Evolutionary conservation across 2,113 vertebrate genomes (phyloP).

Genomic region (Oophaga pumilio): DNA sequence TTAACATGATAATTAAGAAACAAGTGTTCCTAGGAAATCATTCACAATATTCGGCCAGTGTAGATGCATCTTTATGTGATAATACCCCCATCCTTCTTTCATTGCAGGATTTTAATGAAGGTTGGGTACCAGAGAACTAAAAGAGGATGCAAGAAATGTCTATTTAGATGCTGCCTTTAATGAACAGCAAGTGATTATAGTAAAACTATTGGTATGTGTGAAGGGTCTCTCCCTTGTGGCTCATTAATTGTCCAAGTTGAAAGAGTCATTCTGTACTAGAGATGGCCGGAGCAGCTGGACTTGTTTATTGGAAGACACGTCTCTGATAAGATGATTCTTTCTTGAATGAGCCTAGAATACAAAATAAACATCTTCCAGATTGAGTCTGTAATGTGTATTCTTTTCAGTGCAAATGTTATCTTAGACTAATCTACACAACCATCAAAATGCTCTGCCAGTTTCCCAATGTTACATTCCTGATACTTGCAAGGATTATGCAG

Average conservation of each 20-base stretch:
- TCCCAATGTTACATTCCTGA: not conserved
- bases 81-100: not conserved
- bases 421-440: slow-evolving; percentile 20
- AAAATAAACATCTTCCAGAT: slow-evolving; percentile 67
- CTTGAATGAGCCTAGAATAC: slow-evolving; percentile 64
- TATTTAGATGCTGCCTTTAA: slow-evolving; percentile 47
- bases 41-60: too few species aligned
- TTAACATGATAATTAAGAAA: too few species aligned
- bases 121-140: slow-evolving; percentile 1
- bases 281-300: slow-evolving; percentile 57
- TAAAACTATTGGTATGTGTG: slow-evolving; percentile 55
- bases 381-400: slow-evolving; percentile 64
- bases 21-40: too few species aligned
- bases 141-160: slow-evolving; percentile 40
- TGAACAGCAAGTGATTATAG: slow-evolving; percentile 51
- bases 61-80: not conserved
- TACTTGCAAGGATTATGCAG: not conserved
- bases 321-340: slow-evolving; percentile 67
- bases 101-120: slow-evolving; percentile 7
- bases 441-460: not conserved
- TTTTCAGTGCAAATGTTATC: slow-evolving; percentile 20
- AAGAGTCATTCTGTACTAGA: slow-evolving; percentile 60
- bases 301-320: slow-evolving; percentile 62
- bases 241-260: slow-evolving; percentile 59
- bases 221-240: slow-evolving; percentile 49